Evolutionary conservation across 2,888 invertebrate genomes (phyloP), one percentile per base, ranked within the genome.

Genomic region (Netelia virgata): DNA sequence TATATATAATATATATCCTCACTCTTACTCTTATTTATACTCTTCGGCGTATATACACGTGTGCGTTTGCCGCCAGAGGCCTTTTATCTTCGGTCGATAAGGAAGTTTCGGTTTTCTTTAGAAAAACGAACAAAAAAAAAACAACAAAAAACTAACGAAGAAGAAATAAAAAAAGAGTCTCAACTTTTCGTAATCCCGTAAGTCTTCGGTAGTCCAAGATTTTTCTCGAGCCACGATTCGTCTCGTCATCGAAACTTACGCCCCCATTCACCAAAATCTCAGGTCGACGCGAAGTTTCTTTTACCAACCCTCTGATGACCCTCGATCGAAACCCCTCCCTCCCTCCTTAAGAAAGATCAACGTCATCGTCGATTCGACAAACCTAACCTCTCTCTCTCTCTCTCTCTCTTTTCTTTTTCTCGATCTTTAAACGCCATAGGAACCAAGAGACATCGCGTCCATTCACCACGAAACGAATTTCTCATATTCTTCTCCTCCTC

Each of bases 31-130:
- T 86, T 87, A 88, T 82, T 84, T 84, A 90, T 88, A 89, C 86
- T 88, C 77, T 89, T 86, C 88, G 87, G 84, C 81, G 41, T 91
- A 91, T 91, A 66, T 91, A 91, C 91, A 89, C 78, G 86, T 88
- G 88, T 88, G 88, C 87, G 87, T 83, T 86, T 85, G 82, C 79
- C 79, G 80, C 72, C 70, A 66, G 69, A 77, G 74, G 73, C 28
- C 70, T 70, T 20, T 59, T 11, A 11, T 47, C 74, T 36, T 69
- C 66, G 66, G 28, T 68, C 43, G 18, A 41, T 75, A 50, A 41
- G 11, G 41, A 23, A 47, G 43, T 74, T 43, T 43, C 50, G 9
- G 16, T 9, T n/a, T 20, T 43, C 47, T 18, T 2, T 68, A 16
- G 18, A 73, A 20, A 64, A 43, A 36, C 20, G 1, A 36, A 41